Base-by-base conservation (phyloP, 2,888 invertebrate genomes). In the Cerceris ruficornis region DNA sequence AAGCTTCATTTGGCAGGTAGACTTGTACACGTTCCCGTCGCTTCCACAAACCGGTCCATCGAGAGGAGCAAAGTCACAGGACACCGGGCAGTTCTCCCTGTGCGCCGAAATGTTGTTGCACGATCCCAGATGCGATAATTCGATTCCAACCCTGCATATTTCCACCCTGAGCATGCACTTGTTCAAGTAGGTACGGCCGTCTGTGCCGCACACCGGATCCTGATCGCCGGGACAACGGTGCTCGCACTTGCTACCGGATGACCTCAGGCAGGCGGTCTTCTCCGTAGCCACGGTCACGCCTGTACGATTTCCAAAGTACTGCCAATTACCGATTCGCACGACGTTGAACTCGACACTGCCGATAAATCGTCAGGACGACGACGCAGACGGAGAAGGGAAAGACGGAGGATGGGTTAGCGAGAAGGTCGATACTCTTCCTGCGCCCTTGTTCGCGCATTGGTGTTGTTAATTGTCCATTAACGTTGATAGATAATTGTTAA, bases 21-120 rank as follows among this genome's bases (percentile, higher is more conserved):
- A 98, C 89, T 96, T 96, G 93, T 98, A 98, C 0, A 98, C 98
- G 89, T 97, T 97, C 43, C 97, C 98, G 90, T 98, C 97, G 73
- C 97, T 97, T 5, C 97, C 98, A 90, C 98, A 98, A 80, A 98
- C 95, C 0, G 98, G 98, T 0, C 98, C 98, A 87, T 98, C 98
- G 82, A 96, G 94, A 0, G 97, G 97, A 0, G 97, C 97, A 88
- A 95, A 96, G 46, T 97, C 96, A 91, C 97, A 97, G 85, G 96
- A 96, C 6, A 97, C 96, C 0, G 98, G 98, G 87, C 98, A 98
- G 90, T 97, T 97, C 91, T 98, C 98, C 13, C 97, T 94, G 85
- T 97, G 96, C 0, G 97, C 97, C 74, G 96, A 96, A 88, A 96
- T 95, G 90, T 95, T 95, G 90, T 94, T 94, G 90, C 95, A 95